Evolutionary conservation across 2,113 vertebrate species (phyloP), one percentile per base, ranked within the genome.

Genomic region (Tor tambroides): DNA sequence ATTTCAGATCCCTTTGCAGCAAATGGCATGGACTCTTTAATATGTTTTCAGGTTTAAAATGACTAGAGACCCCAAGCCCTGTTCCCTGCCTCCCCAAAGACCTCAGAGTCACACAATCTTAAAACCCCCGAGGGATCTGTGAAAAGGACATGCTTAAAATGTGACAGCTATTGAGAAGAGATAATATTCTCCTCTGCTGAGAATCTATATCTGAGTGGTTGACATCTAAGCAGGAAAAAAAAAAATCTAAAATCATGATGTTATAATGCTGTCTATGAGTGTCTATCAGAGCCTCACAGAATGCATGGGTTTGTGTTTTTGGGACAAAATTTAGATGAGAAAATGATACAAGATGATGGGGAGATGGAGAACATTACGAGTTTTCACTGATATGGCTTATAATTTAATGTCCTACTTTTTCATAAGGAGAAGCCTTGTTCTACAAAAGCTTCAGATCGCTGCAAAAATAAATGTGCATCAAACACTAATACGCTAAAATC

Each of bases 21-120:
- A 32, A 15, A 38, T 19, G 26, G 69, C 23, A 32, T 56, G 51
- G 51, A 41, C 54, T 74, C 2, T 74, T 85, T 63, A 26, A 63
- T 85, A 78, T 28, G 49, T 78, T 78, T 49, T 78, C 28, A 30
- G 14, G 28, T 78, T 85, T 32, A 46, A 4, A 67, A 85, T 78
- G 28, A 23, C 4, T 77, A 32, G 56, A 54, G 28, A 46, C 26
- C 71, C 9, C 72, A 49, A 77, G 72, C 21, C 21, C 61, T 23
- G 80, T 65, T 63, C 35, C 23, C 35, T 75, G 49, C 32, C 51
- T 61, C 0, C 9, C 41, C 28, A 30, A 12, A 76, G 83, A n/a
- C 41, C 49, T 59, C 23, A 84, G 35, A 74, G n/a, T 69, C 46
- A 84, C 46, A 56, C 65, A 72, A 69, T 35, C 43, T 63, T n/a